Evolutionary conservation across 2,113 vertebrate species (phyloP), one percentile per base, ranked within the genome.

Genomic region (Tamias sibiricus): DNA sequence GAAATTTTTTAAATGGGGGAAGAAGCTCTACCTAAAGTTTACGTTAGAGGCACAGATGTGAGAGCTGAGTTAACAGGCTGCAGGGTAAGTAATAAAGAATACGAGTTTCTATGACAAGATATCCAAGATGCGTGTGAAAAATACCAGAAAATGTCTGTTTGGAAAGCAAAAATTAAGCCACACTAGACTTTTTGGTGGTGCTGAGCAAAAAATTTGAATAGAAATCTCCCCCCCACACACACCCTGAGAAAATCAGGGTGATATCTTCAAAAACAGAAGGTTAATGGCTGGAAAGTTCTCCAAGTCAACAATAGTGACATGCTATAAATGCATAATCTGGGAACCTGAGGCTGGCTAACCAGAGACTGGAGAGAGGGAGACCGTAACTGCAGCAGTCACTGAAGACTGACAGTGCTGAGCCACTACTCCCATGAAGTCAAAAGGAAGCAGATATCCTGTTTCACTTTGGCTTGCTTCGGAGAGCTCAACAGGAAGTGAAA

Each of bases 261-360:
- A 76, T 90, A 20, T 40, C 47, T 95, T 91, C 59, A 83, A 94
- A 94, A 89, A 40, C 42, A 66, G 16, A 19, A 49, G 35, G 8
- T 44, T 49, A 72, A 26, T 66, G 11, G 13, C 32, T 74, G 19
- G 10, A 35, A 19, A 49, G 16, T n/a, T 75, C 54, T 74, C 76
- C 57, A 35, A 10, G 40, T 84, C 76, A 83, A 6, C 11, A 49
- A 44, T 0, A 26, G 8, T 2, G 42, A 20, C 10, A 22, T 14
- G 7, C 14, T 42, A 19, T 42, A 69, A 72, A 86, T 1, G 14
- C 66, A 54, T 24, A 13, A 17, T 90, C 44, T 91, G n/a, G 69
- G 42, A 94, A 28, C 9, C 74, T 32, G 2, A 77, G 52, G 11
- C 19, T 19, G 66, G 57, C 80, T 14, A 30, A 44, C 72, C 77